Evolutionary conservation across 2,888 invertebrate genomes (phyloP).

Genomic region (Fragum sueziense): DNA sequence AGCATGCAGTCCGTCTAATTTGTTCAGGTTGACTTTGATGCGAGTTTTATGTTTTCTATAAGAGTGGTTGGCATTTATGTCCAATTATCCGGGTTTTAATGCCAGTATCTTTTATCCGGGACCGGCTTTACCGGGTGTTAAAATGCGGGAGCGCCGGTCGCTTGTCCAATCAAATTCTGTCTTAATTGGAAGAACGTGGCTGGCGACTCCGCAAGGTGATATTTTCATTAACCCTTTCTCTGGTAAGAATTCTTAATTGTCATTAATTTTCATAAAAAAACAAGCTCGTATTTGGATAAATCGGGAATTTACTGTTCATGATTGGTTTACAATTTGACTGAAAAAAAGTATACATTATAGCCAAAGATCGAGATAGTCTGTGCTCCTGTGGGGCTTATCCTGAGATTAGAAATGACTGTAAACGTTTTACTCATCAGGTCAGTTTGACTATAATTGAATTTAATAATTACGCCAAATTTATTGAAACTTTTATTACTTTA

Average conservation of each 20-base stretch:
- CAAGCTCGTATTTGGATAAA: too few relatives aligned
- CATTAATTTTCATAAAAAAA: too few relatives aligned
- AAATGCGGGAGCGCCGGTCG: conserved; percentile 40
- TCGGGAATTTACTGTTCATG: too few relatives aligned
- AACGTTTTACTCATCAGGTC: too few relatives aligned
- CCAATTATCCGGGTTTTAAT: conserved; percentile 68
- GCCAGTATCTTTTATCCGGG: conserved; percentile 23
- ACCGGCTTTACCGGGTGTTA: conserved; percentile 10
- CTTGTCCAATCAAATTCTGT: conserved; percentile 38
- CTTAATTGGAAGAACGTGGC: conserved; percentile 49
- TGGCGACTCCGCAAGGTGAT: conserved; percentile 39
- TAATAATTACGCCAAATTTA: conserved; percentile 26
- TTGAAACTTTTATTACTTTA: conserved; percentile 13
- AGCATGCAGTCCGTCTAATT: conserved; percentile 49
- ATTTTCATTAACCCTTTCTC: conserved; percentile 46
- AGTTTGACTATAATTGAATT: too few relatives aligned
- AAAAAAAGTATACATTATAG: too few relatives aligned
- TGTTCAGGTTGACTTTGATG: conserved; percentile 64
- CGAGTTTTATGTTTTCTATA: conserved; percentile 61
- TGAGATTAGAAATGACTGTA: too few relatives aligned
- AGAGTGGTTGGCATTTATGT: conserved; percentile 66
- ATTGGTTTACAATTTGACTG: too few relatives aligned
- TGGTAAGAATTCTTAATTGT: too few relatives aligned
- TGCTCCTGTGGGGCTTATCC: too few relatives aligned
- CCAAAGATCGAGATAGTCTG: too few relatives aligned